Conservation (phyloP, 2,113 vertebrate genomes). For the Sphyrna mokarran region DNA sequence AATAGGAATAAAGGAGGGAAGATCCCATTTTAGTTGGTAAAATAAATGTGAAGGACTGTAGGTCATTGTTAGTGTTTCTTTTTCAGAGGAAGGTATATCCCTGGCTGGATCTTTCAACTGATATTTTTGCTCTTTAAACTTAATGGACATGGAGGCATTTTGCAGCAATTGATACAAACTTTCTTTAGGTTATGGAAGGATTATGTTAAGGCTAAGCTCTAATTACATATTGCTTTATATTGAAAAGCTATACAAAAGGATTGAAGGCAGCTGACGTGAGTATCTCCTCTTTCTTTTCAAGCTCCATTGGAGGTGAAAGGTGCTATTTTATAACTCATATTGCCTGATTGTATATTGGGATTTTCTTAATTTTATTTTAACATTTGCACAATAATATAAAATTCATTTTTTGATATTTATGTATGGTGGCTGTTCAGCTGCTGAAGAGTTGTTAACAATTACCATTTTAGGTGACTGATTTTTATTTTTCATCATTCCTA, state of each 20-base stretch:
- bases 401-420: neutral
- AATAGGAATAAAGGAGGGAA: too few relatives aligned
- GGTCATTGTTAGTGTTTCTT: too few relatives aligned
- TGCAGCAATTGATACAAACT: neutral
- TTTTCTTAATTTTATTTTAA: neutral
- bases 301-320: neutral
- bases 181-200: neutral
- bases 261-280: neutral
- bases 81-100: too few relatives aligned
- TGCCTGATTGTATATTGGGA: neutral
- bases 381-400: neutral
- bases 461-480: neutral
- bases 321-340: neutral
- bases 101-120: neutral
- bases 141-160: neutral
- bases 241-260: neutral
- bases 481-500: neutral
- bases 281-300: too few relatives aligned
- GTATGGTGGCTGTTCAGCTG: neutral
- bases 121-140: neutral
- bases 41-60: too few relatives aligned
- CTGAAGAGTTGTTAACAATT: neutral
- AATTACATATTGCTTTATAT: neutral
- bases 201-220: neutral
- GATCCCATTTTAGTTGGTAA: too few relatives aligned